A percentile compares a stretch with the other conserved stretches of the same genome.
Evolutionary conservation across 1,140 invertebrate species (phyloP).

Genomic region (Neodiprion pinetum): DNA sequence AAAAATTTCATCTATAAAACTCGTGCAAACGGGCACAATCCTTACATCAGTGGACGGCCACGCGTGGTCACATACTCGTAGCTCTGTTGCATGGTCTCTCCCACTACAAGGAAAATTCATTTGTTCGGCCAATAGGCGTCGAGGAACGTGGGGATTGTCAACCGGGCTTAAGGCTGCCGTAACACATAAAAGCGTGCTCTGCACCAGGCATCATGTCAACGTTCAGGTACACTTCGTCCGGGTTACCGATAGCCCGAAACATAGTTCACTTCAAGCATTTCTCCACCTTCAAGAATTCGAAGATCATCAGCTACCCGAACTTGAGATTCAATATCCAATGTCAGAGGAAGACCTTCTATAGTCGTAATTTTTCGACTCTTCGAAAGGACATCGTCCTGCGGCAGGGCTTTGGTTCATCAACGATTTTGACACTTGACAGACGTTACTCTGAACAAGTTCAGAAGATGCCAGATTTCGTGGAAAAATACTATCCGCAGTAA

Average conservation of each 20-base stretch:
- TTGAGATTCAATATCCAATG: background rate
- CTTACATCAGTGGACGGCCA: conserved; percentile 4
- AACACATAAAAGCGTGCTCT: conserved; percentile 32
- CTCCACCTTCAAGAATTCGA: background rate
- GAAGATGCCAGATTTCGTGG: conserved; percentile 39
- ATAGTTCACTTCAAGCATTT: background rate
- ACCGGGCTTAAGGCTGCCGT: background rate
- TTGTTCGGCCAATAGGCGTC: background rate
- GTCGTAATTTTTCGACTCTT: background rate
- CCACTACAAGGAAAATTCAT: background rate
- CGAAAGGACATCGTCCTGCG: background rate
- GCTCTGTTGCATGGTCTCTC: background rate
- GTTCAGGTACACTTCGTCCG: conserved; percentile 37
- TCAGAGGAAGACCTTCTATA: background rate
- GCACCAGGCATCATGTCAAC: conserved; percentile 35
- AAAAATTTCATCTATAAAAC: background rate
- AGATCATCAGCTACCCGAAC: background rate
- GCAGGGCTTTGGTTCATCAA: background rate
- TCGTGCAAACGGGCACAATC: background rate
- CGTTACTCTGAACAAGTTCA: background rate
- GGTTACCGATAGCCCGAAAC: conserved; percentile 2
- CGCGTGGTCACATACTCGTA: background rate
- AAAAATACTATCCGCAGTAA: conserved; percentile 40
- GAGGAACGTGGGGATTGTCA: conserved; percentile 7
- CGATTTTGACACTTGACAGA: background rate